Base-by-base conservation (phyloP, 1,140 invertebrate species). In the Caerostris darwini region DNA sequence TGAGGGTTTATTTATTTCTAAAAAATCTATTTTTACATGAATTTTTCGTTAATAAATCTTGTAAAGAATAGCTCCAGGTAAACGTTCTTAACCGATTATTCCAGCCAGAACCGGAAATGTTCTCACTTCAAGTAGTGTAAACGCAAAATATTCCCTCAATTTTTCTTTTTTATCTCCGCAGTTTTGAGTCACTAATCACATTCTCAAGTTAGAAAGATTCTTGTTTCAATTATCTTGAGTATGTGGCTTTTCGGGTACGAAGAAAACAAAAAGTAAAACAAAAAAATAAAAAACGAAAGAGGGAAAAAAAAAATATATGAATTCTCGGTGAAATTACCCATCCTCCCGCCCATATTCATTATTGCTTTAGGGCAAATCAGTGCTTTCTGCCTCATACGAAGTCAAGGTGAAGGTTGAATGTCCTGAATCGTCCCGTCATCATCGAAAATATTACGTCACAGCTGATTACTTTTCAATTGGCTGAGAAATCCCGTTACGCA, bases 361-460 rank as follows among this genome's bases (percentile, higher is more conserved):
- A 61, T 61, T 7, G n/a, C 90, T 90, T 69, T 56, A 90, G 67
- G 90, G 87, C 50, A 89, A 53, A 59, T n/a, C 10, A n/a, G 81
- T 81, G 7, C 34, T 89, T 61, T 67, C 88, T 90, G 34, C 6
- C 54, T 90, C 64, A 50, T n/a, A 19, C 88, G 14, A 56, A 61
- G 81, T 92, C 90, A 85, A 92, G 90, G 81, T 92, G 90, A 92
- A 58, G 56, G 90, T 92, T 92, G 90, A 92, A 92, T 58, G 90
- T 54, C 90, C 90, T 64, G 58, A 17, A 56, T 92, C 90, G 90
- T 92, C 90, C 88, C 61, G 77, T 67, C 82, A 64, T 50, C 57
- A 88, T 82, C 58, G 10, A 34, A 19, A 67, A 58, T 85, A 69
- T 91, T 56, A 91, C 90, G 90, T 92, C 90, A 92, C 34, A 58